Evolutionary conservation across 2,113 vertebrate genomes (phyloP), one percentile per base, ranked within the genome.

Genomic region (Zingel zingel): DNA sequence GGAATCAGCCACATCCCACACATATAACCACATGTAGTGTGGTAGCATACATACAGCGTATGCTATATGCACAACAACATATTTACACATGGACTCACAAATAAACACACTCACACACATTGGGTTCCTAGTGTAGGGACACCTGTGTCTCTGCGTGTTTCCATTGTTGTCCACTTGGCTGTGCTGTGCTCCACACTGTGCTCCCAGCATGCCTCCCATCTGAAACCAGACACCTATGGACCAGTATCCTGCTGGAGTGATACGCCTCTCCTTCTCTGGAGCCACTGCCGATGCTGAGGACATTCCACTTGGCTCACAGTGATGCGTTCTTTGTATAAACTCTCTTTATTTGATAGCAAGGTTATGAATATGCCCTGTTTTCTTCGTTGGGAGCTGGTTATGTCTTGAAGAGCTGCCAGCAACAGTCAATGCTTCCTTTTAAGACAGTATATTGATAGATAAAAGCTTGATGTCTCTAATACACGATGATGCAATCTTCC

Each of bases 131-230:
- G 74, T 43, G 39, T 58, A 53, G 69, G 77, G 82, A 91, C 91
- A 93, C 93, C 91, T 92, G 90, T 89, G 87, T 82, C 89, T 88
- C 93, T 86, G 88, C 86, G 70, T 93, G 89, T 70, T 94, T 87
- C 92, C 93, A 84, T 86, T 86, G 89, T 91, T 80, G 93, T 92
- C 94, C 94, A 94, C 94, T 94, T 94, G 93, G 94, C 92, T 93
- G 93, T 93, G 94, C 94, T 94, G 93, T 94, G 91, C 94, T 93
- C 94, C 93, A 94, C 93, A 89, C 87, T 93, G 94, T 93, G 88
- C 83, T 91, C 91, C 70, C 92, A 90, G 91, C 93, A 87, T 68
- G 91, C 79, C 85, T 48, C 74, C 85, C 90, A 79, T 90, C 91
- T 93, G 92, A 92, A 93, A 92, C 85, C 82, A 91, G 85, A 93